These are phyloP conservation scores for Pempheris klunzingeri DNA, from an alignment of 2,797 vertebrate species.

Conservation along the genomic window DNA sequence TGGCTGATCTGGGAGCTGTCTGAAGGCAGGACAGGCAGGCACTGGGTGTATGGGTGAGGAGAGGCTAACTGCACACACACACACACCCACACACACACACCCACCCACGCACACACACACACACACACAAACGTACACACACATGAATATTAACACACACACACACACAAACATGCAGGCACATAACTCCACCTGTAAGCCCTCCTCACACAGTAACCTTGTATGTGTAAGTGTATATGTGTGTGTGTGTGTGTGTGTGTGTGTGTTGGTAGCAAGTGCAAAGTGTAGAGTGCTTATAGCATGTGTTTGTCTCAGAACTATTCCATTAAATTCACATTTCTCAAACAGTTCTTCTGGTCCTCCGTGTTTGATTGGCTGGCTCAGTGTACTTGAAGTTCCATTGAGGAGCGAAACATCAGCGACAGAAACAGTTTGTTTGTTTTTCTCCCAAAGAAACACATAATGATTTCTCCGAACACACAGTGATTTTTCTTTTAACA, in stretches of 20 bases:
- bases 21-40: constrained; percentile 86
- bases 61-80: constrained; percentile 67
- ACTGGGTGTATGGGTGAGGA: constrained; percentile 84
- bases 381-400: constrained; percentile 67
- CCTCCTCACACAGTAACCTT: constrained; percentile 76
- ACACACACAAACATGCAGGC: constrained; percentile 74
- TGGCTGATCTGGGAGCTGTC: constrained; percentile 79
- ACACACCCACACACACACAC: constrained; percentile 45
- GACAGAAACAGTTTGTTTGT: constrained; percentile 56
- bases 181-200: constrained; percentile 69
- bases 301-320: constrained; percentile 57
- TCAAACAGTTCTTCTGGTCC: constrained; percentile 61
- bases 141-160: constrained; percentile 56
- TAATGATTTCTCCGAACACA: constrained; percentile 60
- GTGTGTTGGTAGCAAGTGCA: constrained; percentile 61
- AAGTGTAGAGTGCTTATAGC: constrained; percentile 64
- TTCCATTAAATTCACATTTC: constrained; percentile 65
- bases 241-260: constrained; percentile 46
- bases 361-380: constrained; percentile 69
- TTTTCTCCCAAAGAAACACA: constrained; percentile 61
- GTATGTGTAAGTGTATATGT: constrained; percentile 46
- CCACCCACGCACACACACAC: constrained; percentile 37
- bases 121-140: constrained; percentile 28
- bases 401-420: constrained; percentile 53
- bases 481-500: constrained; percentile 68